These are phyloP conservation scores for Lymantria dispar DNA, from an alignment of 2,888 invertebrate species.

Conservation along the genomic window DNA sequence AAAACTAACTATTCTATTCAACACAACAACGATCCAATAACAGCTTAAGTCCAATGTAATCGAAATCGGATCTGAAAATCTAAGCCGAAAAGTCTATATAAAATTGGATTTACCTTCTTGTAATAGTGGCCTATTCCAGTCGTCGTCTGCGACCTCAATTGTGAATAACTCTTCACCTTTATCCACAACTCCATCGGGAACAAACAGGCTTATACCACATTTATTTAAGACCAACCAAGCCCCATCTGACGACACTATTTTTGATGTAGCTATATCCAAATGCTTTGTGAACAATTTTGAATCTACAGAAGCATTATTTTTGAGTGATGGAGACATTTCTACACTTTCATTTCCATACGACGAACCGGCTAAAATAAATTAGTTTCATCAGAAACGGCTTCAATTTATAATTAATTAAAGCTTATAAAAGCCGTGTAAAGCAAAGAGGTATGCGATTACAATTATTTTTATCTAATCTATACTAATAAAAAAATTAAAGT, in stretches of 20 bases:
- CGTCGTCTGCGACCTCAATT: slow-evolving; percentile 94
- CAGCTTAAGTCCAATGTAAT: slow-evolving; percentile 6
- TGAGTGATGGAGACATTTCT: slow-evolving; percentile 73
- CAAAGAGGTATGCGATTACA: slow-evolving; percentile 19
- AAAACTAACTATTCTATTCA: not conserved
- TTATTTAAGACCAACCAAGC: slow-evolving; percentile 86
- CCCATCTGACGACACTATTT: slow-evolving; percentile 81
- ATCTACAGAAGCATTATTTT: slow-evolving; percentile 69
- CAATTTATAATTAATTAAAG: not conserved
- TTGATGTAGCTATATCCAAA: slow-evolving; percentile 69
- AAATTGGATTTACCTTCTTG: slow-evolving; percentile 82
- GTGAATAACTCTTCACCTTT: slow-evolving; percentile 92
- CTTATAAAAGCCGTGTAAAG: slow-evolving; percentile 16
- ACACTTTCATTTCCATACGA: slow-evolving; percentile 76
- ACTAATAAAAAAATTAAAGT: no score
- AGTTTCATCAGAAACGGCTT: not conserved
- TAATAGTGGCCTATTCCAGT: slow-evolving; percentile 92
- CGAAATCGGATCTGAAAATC: slow-evolving; percentile 10
- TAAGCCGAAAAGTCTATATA: slow-evolving; percentile 2
- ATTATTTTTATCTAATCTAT: not conserved
- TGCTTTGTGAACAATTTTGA: slow-evolving; percentile 54
- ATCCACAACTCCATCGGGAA: slow-evolving; percentile 95
- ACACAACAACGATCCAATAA: not conserved
- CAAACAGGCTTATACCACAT: slow-evolving; percentile 90
- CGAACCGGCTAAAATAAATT: slow-evolving; percentile 62